Evolutionary conservation across 2,113 vertebrate species (phyloP), one percentile per base, ranked within the genome.

Genomic region (Osmerus eperlanus): DNA sequence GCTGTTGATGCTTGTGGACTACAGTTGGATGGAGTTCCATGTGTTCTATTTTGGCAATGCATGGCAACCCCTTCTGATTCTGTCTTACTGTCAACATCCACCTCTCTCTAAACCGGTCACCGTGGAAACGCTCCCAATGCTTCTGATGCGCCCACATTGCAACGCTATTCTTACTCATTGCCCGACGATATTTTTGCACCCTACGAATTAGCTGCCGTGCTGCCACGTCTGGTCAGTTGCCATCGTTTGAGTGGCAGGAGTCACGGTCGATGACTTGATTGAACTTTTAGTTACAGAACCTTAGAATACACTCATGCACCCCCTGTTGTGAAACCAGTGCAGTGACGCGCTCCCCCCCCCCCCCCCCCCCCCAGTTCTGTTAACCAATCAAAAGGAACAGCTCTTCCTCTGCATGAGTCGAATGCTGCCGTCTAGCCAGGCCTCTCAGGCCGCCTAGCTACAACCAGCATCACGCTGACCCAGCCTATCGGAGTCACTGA

Each of bases 41-140:
- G 77, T 77, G 77, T 84, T 85, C 36, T 73, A 74, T 71, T 79
- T 71, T 21, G 55, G 80, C 63, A 76, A 77, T 61, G 79, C 87
- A 82, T 83, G 84, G 77, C 83, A 51, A 69, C 52, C 59, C 68
- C 41, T 60, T 83, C 63, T 69, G 68, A 61, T 75, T 83, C 73
- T 71, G 77, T 83, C 75, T 59, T 65, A 69, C 67, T 53, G 19
- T 14, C 32, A 28, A 68, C 23, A 47, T n/a, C 3, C n/a, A 23
- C 21, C 41, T 67, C 14, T 67, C 14, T 77, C 77, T 51, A 41
- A 70, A 71, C 32, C 73, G 62, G 61, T 81, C 71, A 71, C 79
- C 76, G 81, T 84, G 74, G 73, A 84, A 78, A 83, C 65, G 2
- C 16, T 72, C 23, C 71, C 70, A 66, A 72, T 69, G 29, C 29